A percentile compares a stretch with the other conserved stretches of the same genome.
phyloP scores from a whole-genome alignment of 2,888 invertebrate genomes.

The Dicranocentrus wangi region DNA sequence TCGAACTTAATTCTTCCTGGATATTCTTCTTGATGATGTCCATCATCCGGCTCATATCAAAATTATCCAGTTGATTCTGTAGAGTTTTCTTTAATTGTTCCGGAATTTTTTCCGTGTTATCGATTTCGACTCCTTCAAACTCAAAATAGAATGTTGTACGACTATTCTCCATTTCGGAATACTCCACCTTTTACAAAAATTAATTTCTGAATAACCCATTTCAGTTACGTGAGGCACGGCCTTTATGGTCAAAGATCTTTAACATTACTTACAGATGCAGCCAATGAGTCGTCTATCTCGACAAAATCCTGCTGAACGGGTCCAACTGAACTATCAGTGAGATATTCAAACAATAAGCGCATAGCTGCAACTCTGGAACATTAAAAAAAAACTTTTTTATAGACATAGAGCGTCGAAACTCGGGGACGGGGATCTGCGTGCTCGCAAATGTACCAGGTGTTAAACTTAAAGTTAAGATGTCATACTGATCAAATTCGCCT shows the following conservation, averaged over 20 bases:
- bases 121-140: constrained; percentile 84
- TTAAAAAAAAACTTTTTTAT: constrained; percentile 15
- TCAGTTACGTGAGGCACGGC: no score
- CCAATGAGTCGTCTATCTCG: constrained; percentile 84
- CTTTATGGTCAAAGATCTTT: neutral
- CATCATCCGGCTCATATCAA: constrained; percentile 85
- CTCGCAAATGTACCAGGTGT: no score
- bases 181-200: constrained; percentile 80
- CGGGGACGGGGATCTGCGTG: no score
- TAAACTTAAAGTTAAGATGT: no score
- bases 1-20: constrained; percentile 81
- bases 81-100: constrained; percentile 78
- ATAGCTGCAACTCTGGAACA: constrained; percentile 64
- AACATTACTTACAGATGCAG: constrained; percentile 77
- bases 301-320: constrained; percentile 89
- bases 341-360: constrained; percentile 82
- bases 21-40: constrained; percentile 84
- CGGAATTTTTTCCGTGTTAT: constrained; percentile 80
- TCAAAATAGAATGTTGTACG: constrained; percentile 82
- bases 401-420: no score
- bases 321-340: constrained; percentile 90
- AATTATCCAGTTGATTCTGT: constrained; percentile 76
- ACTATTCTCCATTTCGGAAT: constrained; percentile 83
- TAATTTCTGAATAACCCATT: neutral
- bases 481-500: constrained; percentile 76